These are phyloP conservation scores for Emydoidea blandingii DNA, from an alignment of 2,797 vertebrate species.

Conservation along the genomic window DNA sequence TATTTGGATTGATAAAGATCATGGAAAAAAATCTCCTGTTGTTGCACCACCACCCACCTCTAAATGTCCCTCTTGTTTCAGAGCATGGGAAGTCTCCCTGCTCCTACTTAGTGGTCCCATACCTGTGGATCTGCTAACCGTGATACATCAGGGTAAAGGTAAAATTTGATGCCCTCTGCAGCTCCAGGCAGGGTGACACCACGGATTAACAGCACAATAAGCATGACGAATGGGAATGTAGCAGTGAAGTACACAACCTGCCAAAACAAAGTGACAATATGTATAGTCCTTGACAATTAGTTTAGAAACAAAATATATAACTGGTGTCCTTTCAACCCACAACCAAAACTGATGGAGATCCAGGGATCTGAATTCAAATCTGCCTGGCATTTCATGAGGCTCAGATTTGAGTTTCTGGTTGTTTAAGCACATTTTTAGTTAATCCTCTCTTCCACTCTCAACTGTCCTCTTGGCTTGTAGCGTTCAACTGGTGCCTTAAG, in stretches of 20 bases:
- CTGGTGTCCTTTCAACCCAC: not conserved
- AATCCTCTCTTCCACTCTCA: not conserved
- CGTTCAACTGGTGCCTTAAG: not conserved
- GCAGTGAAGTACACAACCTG: constrained; percentile 98
- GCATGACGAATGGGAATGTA: constrained; percentile 97
- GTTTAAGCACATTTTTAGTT: not conserved
- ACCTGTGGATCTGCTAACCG: constrained; percentile 97
- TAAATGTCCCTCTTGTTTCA: not conserved
- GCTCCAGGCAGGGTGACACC: constrained; percentile 97
- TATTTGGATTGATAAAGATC: constrained; percentile 6
- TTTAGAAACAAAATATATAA: not conserved
- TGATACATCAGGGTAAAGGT: constrained; percentile 94
- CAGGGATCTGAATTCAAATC: not conserved
- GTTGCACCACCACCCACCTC: not conserved
- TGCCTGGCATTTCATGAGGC: not conserved
- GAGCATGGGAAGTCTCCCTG: not conserved
- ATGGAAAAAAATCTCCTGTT: not conserved
- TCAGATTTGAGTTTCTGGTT: not conserved
- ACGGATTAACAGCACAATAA: constrained; percentile 93
- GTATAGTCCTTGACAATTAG: not conserved
- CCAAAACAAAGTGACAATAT: not conserved
- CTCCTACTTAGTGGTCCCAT: constrained; percentile 52
- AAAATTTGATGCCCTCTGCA: constrained; percentile 96
- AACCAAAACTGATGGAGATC: not conserved
- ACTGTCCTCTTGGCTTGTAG: not conserved